phyloP scores from a whole-genome alignment of 2,113 vertebrate species.

The Eurystomus gularis region DNA sequence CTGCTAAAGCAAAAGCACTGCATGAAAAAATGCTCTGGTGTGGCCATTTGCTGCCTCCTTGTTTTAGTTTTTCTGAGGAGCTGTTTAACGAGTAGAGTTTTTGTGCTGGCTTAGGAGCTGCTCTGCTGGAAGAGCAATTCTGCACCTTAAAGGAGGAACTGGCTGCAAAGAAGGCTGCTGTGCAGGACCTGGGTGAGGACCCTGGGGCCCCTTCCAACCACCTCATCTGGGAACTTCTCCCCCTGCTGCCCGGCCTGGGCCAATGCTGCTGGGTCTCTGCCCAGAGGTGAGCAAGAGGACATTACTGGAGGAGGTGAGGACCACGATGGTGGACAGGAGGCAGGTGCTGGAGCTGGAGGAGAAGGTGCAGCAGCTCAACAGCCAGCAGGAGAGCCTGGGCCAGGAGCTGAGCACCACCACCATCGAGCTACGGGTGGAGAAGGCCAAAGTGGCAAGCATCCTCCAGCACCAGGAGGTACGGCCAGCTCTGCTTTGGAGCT shows the following conservation, averaged over 20 bases:
- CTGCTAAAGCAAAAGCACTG: not conserved
- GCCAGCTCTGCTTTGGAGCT: not conserved
- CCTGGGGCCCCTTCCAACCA: not conserved
- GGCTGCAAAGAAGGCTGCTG: constrained; percentile 61
- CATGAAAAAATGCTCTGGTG: not conserved
- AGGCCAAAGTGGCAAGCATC: constrained; percentile 80
- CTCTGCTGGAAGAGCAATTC: constrained; percentile 73
- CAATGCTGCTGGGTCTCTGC: not conserved
- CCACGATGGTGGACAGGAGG: constrained; percentile 51
- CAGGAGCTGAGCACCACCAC: constrained; percentile 74
- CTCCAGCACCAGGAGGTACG: constrained; percentile 85
- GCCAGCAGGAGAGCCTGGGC: constrained; percentile 50
- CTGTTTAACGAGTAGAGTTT: not conserved
- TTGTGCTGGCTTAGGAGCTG: constrained; percentile 53
- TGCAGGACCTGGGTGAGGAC: constrained; percentile 79
- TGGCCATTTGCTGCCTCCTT: not conserved
- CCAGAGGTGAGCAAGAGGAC: constrained; percentile 7
- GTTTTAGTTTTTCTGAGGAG: not conserved
- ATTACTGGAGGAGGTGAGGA: constrained; percentile 74
- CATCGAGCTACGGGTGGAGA: constrained; percentile 84
- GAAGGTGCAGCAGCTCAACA: constrained; percentile 69
- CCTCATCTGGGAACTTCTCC: not conserved
- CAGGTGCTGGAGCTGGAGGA: constrained; percentile 73
- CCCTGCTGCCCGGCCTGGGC: not conserved
- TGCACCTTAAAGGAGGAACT: constrained; percentile 74